phyloP scores from a whole-genome alignment of 2,888 invertebrate species.

The Stegana nigrithorax region DNA sequence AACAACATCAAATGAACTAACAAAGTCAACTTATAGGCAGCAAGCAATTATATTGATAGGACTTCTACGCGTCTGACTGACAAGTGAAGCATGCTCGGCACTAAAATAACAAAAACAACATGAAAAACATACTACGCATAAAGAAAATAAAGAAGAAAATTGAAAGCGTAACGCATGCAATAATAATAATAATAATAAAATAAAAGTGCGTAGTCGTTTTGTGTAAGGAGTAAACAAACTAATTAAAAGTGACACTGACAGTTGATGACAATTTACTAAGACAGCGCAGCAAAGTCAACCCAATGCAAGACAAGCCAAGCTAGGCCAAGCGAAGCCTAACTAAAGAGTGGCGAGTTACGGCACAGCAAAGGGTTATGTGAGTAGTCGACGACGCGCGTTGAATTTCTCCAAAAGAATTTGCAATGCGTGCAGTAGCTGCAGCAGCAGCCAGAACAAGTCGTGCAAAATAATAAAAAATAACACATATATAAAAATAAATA shows the following conservation, averaged over 20 bases:
- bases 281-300: constrained; percentile 33
- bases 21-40: constrained; percentile 12
- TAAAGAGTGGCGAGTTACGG: constrained; percentile 13
- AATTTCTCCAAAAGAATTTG: constrained; percentile 49
- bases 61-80: constrained; percentile 36
- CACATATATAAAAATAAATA: neutral
- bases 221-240: constrained; percentile 55
- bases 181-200: neutral
- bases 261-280: constrained; percentile 63
- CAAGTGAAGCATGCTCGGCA: constrained; percentile 1
- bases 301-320: constrained; percentile 36
- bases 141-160: constrained; percentile 6
- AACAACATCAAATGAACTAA: constrained; percentile 9
- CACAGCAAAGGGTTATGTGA: neutral
- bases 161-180: constrained; percentile 13
- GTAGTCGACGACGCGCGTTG: constrained; percentile 13
- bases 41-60: constrained; percentile 48
- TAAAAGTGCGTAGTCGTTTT: constrained; percentile 20
- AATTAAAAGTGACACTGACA: constrained; percentile 61
- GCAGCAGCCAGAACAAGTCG: neutral
- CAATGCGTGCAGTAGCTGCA: constrained; percentile 27
- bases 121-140: neutral
- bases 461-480: neutral
- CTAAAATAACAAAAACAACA: neutral
- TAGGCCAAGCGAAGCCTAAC: constrained; percentile 18